phyloP scores from a whole-genome alignment of 2,113 vertebrate genomes.

The Neolamprologus longior region DNA sequence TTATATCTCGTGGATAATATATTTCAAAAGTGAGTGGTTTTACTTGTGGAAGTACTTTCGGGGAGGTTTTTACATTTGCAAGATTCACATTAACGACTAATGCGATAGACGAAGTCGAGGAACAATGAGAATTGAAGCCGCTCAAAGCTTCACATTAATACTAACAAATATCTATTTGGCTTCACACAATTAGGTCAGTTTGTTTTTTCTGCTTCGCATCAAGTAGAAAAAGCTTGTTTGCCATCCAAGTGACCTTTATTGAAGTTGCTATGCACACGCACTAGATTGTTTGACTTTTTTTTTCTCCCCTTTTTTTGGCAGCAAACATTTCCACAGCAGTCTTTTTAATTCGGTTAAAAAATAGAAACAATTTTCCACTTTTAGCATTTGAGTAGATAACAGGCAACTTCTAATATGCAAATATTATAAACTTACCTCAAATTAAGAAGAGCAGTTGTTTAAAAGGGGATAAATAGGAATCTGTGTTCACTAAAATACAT shows the following conservation, averaged over 20 bases:
- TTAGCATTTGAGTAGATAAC: constrained; percentile 6
- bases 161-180: not conserved
- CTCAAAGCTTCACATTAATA: not conserved
- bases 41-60: not conserved
- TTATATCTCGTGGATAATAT: constrained; percentile 18
- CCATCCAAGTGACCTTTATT: constrained; percentile 66
- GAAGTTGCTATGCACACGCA: constrained; percentile 3
- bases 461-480: constrained; percentile 12
- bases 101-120: not conserved
- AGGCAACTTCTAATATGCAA: constrained; percentile 63
- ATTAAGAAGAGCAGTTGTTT: not conserved
- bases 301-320: not conserved
- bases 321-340: not conserved
- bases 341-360: not conserved
- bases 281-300: not conserved
- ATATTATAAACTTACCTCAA: constrained; percentile 63
- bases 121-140: not conserved
- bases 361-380: not conserved
- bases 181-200: not conserved
- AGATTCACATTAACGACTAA: not conserved
- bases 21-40: constrained; percentile 4
- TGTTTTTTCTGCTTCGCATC: not conserved
- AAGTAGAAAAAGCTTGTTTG: constrained; percentile 18
- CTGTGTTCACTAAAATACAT: constrained; percentile 24
- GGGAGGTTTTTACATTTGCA: constrained; percentile 6